Percentiles rank a stretch among this genome's conserved stretches.
These are phyloP conservation scores for Pseudomyrmex flavicornis DNA, from an alignment of 1,140 invertebrate species.

Conservation along the genomic window DNA sequence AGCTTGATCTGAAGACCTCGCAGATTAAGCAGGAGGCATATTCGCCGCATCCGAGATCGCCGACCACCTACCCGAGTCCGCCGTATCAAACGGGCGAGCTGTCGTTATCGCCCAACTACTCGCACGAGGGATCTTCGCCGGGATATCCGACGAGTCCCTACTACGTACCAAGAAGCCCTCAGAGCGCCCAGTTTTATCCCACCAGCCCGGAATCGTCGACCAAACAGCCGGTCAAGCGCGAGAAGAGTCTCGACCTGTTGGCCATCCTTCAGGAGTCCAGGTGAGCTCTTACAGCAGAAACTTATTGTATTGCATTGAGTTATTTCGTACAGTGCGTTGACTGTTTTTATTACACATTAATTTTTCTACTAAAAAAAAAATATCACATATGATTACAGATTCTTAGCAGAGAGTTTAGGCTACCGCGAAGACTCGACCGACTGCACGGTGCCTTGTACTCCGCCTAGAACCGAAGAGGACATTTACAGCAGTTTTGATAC, in stretches of 20 bases:
- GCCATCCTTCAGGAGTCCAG: slow-evolving; percentile 85
- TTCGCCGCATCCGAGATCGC: slow-evolving; percentile 81
- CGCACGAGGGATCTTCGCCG: slow-evolving; percentile 85
- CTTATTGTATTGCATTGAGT: neutral
- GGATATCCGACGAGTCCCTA: slow-evolving; percentile 87
- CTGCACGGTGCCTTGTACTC: slow-evolving; percentile 83
- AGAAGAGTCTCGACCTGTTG: slow-evolving; percentile 84
- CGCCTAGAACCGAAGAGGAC: slow-evolving; percentile 83
- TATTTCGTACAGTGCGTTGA: neutral
- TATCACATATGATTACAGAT: slow-evolving; percentile 69
- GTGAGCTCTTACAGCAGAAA: slow-evolving; percentile 60
- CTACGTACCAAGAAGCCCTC: slow-evolving; percentile 83
- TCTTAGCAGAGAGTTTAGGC: slow-evolving; percentile 83
- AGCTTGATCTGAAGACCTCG: slow-evolving; percentile 76
- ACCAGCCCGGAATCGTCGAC: slow-evolving; percentile 82
- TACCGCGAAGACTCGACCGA: slow-evolving; percentile 84
- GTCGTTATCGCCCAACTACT: slow-evolving; percentile 87
- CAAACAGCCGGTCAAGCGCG: slow-evolving; percentile 84
- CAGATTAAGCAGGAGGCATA: slow-evolving; percentile 83
- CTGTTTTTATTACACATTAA: neutral
- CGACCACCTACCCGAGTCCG: slow-evolving; percentile 85
- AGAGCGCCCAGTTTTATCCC: slow-evolving; percentile 86
- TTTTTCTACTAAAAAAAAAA: neutral
- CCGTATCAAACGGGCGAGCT: slow-evolving; percentile 85
- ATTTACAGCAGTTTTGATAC: slow-evolving; percentile 83